Percentiles rank a stretch among this genome's conserved stretches.
Evolutionary conservation across 2,888 invertebrate species (phyloP).

Genomic region (Tanaodytes sp.): DNA sequence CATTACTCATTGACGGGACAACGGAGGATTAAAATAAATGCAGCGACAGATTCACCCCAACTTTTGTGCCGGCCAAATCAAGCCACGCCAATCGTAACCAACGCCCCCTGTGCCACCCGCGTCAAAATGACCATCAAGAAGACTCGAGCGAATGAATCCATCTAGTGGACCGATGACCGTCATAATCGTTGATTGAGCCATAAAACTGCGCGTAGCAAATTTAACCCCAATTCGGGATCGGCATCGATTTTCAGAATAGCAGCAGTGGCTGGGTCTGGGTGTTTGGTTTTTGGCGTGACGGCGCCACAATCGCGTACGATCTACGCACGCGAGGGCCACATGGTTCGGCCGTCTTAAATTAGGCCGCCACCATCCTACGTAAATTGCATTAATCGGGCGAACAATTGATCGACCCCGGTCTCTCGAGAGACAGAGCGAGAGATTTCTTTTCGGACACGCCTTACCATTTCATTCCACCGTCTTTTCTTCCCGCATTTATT

Average conservation of each 20-base stretch:
- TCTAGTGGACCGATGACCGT: constrained; percentile 17
- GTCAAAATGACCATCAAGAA: not conserved
- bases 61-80: constrained; percentile 15
- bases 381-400: constrained; percentile 40
- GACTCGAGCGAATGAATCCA: constrained; percentile 6
- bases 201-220: constrained; percentile 35
- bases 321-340: constrained; percentile 46
- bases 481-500: constrained; percentile 27
- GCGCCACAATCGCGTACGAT: constrained; percentile 35
- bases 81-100: constrained; percentile 3
- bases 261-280: not conserved
- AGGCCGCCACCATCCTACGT: constrained; percentile 20
- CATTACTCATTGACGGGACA: not conserved
- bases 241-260: constrained; percentile 18
- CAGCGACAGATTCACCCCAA: not conserved
- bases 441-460: constrained; percentile 37
- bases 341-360: constrained; percentile 26
- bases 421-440: not conserved
- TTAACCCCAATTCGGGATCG: constrained; percentile 36
- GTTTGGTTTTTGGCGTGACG: too few species aligned
- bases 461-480: constrained; percentile 37
- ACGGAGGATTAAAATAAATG: not conserved
- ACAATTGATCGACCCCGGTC: constrained; percentile 32
- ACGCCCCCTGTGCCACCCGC: not conserved
- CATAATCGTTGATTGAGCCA: constrained; percentile 36